Evolutionary conservation across 1,140 invertebrate genomes (phyloP), one percentile per base, ranked within the genome.

Genomic region (Triops cancriformis): DNA sequence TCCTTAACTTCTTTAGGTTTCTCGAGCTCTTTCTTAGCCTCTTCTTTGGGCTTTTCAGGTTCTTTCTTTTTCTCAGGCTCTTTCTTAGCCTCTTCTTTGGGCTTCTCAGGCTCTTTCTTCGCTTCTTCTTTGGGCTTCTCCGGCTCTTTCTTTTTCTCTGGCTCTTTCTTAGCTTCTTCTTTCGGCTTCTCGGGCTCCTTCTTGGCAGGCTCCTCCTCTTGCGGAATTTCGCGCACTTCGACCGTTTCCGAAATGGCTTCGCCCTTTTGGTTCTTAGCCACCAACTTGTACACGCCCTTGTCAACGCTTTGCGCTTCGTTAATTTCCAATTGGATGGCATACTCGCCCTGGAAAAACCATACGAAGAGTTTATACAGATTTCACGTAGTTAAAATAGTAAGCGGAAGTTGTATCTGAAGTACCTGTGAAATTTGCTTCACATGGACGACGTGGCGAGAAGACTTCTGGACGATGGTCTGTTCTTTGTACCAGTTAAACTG

Each of bases 211-310:
- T 80, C 80, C 78, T 87, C 88, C 80, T 92, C 90, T 81, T 90
- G 89, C 7, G 91, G 91, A 81, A 95, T 90, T 81, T 95, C 92
- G 45, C 90, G 90, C 12, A 97, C 90, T 85, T 94, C 91, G 0
- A 97, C 93, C 76, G 90, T 88, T 84, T 95, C 92, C n/a, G 94
- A 96, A 37, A 91, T 91, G 1, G 93, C 93, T 87, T 96, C 94
- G 79, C 95, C 95, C 84, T 96, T 96, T 82, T 96, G 94, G 82
- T 97, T 97, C 83, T 93, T 94, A 9, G 94, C 95, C 0, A 95
- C 90, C 79, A 97, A 86, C 85, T 96, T 96, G 83, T 97, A 97
- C 79, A 90, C 88, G 78, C 95, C 95, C 84, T 94, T 94, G 82
- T 97, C 95, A 26, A 85, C 86, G 80, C 90, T 88, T 76, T 90